phyloP scores from a whole-genome alignment of 2,113 vertebrate species.

The Colistium nudipinnis region DNA sequence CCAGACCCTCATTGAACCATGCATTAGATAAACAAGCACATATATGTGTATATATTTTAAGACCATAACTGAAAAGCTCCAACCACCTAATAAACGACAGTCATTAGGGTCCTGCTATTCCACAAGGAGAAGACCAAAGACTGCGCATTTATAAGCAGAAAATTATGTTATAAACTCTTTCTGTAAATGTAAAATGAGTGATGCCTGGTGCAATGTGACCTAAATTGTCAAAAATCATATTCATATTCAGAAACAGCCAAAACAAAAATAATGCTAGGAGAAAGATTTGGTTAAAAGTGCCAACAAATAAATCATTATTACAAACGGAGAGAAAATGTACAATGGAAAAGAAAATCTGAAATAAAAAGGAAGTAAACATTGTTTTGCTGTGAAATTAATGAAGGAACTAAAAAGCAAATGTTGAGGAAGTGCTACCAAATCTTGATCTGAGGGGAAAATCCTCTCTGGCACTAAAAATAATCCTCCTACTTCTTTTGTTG shows the following conservation, averaged over 20 bases:
- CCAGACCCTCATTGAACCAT: too few species aligned
- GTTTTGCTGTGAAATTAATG: conserved; percentile 20
- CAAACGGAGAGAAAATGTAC: neutral
- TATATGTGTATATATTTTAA: too few species aligned
- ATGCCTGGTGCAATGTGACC: neutral
- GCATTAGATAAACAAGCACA: too few species aligned
- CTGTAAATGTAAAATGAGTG: neutral
- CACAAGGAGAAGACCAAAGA: too few species aligned
- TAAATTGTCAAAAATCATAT: neutral
- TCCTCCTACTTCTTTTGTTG: conserved; percentile 42
- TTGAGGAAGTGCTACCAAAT: conserved; percentile 49
- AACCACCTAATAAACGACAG: too few species aligned
- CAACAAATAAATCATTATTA: too few species aligned
- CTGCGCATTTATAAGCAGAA: too few species aligned
- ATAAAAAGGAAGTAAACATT: conserved; percentile 21
- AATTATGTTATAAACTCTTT: neutral
- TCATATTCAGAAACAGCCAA: neutral
- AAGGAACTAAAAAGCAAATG: conserved; percentile 23
- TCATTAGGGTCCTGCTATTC: too few species aligned
- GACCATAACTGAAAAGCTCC: too few species aligned
- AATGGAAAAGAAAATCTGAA: neutral
- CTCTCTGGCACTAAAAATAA: conserved; percentile 43
- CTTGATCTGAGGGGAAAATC: conserved; percentile 45
- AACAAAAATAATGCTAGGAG: too few species aligned
- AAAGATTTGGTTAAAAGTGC: neutral